Evolutionary conservation across 2,113 vertebrate genomes (phyloP), one percentile per base, ranked within the genome.

Genomic region (Scytalopus superciliaris): DNA sequence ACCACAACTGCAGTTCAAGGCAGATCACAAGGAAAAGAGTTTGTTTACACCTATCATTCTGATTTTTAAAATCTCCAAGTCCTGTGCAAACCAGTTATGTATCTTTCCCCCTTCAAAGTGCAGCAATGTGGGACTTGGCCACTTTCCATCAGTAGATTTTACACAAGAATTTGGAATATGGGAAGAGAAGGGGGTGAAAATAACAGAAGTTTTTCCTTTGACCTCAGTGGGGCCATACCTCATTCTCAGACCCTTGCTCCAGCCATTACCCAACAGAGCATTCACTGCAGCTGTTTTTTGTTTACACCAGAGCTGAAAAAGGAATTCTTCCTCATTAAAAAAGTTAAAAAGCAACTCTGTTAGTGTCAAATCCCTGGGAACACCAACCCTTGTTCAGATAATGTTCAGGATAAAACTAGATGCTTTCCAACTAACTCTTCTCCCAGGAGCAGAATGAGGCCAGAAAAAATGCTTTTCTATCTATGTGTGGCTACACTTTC

Each of bases 301-400:
- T 94, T 86, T 91, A 96, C 85, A 83, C 21, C 76, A 81, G 90
- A 84, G 64, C 52, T 81, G 80, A 68, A 94, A 85, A 90, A 90
- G 85, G 90, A 96, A 92, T 92, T 94, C 90, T 92, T 92, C 82
- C 93, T 96, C 82, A 90, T 96, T 96, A 95, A 96, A 88, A 85
- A 83, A 40, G 83, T 94, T 93, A 96, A 68, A 96, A 96, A 86
- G 90, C 76, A 92, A 86, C 56, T 87, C 84, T 0, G 9, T 87
- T 82, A 89, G 77, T 82, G 84, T 95, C 87, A 94, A 60, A 55
- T 47, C 89, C 76, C 90, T 93, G 92, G 68, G 85, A 96, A 96
- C 64, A 70, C 40, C 6, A 1, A 78, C 40, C 52, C 13, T 86
- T 0, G 0, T 52, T 76, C 63, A 47, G 55, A 24, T 17, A 80